These are phyloP conservation scores for Leucoma salicis DNA, from an alignment of 2,888 invertebrate genomes.

Conservation along the genomic window DNA sequence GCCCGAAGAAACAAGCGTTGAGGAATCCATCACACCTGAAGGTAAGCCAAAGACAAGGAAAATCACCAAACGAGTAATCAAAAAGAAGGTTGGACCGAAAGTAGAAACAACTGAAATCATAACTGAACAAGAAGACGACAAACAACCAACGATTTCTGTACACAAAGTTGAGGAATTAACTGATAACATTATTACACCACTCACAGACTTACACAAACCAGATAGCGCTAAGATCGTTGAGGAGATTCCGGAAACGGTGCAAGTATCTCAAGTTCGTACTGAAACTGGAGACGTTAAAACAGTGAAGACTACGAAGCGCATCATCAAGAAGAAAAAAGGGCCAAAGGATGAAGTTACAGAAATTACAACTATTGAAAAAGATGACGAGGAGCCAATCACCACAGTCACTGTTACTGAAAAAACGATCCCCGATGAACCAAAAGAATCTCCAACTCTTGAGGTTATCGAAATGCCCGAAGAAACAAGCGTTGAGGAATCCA, in stretches of 20 bases:
- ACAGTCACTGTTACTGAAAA: slow-evolving; percentile 11
- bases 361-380: slow-evolving; percentile 17
- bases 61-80: slow-evolving; percentile 36
- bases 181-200: slow-evolving; percentile 9
- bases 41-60: slow-evolving; percentile 44
- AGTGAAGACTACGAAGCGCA: slow-evolving; percentile 13
- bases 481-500: not conserved
- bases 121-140: slow-evolving; percentile 44
- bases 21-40: slow-evolving; percentile 32
- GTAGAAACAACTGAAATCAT: slow-evolving; percentile 37
- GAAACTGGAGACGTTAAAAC: slow-evolving; percentile 22
- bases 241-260: slow-evolving; percentile 51
- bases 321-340: slow-evolving; percentile 15
- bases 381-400: slow-evolving; percentile 17
- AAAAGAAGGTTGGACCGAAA: slow-evolving; percentile 29
- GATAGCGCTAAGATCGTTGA: slow-evolving; percentile 10
- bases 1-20: slow-evolving; percentile 21
- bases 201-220: slow-evolving; percentile 1
- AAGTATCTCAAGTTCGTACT: slow-evolving; percentile 45
- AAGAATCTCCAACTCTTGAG: not conserved
- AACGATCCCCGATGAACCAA: slow-evolving; percentile 14
- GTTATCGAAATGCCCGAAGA: slow-evolving; percentile 5
- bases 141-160: slow-evolving; percentile 21
- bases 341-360: slow-evolving; percentile 16
- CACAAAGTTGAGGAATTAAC: slow-evolving; percentile 7